Conservation (phyloP, 2,797 vertebrate species). For the Melanotaenia trifasciata region DNA sequence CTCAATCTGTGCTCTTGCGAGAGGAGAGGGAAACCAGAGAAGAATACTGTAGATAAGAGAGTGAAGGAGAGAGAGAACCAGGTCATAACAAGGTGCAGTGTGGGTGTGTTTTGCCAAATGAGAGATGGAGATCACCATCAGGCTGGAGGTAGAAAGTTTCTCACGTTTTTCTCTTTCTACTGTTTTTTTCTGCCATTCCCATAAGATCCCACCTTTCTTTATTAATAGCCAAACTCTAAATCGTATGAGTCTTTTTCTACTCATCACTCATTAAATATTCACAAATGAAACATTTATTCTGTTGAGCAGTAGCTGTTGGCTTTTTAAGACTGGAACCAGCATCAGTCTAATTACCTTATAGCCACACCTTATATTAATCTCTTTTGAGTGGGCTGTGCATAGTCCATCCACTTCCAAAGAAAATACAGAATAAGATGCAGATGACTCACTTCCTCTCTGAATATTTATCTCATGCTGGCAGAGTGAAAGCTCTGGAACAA, state of each 20-base stretch:
- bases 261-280: constrained; percentile 24
- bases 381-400: constrained; percentile 12
- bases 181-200: constrained; percentile 11
- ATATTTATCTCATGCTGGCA: neutral
- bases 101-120: constrained; percentile 60
- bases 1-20: neutral
- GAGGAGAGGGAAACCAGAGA: neutral
- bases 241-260: constrained; percentile 9
- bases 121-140: constrained; percentile 49
- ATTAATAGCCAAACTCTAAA: constrained; percentile 38
- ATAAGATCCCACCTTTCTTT: constrained; percentile 30
- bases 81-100: constrained; percentile 52
- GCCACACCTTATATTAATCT: neutral
- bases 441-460: neutral
- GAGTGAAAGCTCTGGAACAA: neutral
- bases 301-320: constrained; percentile 16
- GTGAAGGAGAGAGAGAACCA: constrained; percentile 13
- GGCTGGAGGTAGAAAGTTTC: constrained; percentile 44
- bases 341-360: neutral
- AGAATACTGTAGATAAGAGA: neutral
- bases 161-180: constrained; percentile 31
- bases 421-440: neutral
- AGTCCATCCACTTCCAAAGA: neutral
- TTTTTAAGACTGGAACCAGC: neutral
- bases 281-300: constrained; percentile 25